Base-by-base conservation (phyloP, 2,797 vertebrate species). In the Melanotaenia boesemani region DNA sequence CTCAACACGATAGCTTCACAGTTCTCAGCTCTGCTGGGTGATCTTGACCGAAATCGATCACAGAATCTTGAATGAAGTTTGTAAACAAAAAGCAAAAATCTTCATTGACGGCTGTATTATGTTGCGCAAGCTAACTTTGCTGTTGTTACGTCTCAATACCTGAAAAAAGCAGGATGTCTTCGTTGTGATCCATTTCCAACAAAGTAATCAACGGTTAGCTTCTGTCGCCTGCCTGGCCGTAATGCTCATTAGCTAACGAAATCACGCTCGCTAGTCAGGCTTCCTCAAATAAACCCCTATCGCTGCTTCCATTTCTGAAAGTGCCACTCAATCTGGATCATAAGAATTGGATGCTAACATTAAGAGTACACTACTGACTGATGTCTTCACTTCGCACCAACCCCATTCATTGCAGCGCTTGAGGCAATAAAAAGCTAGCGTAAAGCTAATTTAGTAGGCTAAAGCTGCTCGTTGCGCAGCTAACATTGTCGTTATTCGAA, bases 381-480 rank as follows among this genome's bases (percentile, higher is more conserved):
- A 5, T 54, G 67, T 57, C 48, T 77, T 72, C 68, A 50, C 54
- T 83, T 58, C 16, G 22, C 70, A 52, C 69, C 46, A 67, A 77
- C 69, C 68, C 71, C 88, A 91, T 91, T 91, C 90, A 92, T 87
- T 82, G 74, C 69, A 66, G 83, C 77, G 6, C 70, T 81, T 1
- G 4, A 59, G 28, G 57, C 74, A 4, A 39, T 2, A 26, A 32
- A 72, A 86, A 56, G 72, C 78, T 82, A 89, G 82, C 88, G 66
- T 3, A 5, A 55, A 22, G 90, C 88, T 91, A 90, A 81, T 73
- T 79, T 52, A 8, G 55, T 50, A 70, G 32, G 86, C 86, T 81
- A 66, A 74, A 88, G 88, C 84, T 68, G 26, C 67, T 67, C 74
- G 64, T 88, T 89, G 88, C 91, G 91, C 85, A 91, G 87, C 88